Percentiles rank a stretch among this genome's conserved stretches.
phyloP scores from a whole-genome alignment of 1,140 invertebrate species.

The Leptopilina clavipes region DNA sequence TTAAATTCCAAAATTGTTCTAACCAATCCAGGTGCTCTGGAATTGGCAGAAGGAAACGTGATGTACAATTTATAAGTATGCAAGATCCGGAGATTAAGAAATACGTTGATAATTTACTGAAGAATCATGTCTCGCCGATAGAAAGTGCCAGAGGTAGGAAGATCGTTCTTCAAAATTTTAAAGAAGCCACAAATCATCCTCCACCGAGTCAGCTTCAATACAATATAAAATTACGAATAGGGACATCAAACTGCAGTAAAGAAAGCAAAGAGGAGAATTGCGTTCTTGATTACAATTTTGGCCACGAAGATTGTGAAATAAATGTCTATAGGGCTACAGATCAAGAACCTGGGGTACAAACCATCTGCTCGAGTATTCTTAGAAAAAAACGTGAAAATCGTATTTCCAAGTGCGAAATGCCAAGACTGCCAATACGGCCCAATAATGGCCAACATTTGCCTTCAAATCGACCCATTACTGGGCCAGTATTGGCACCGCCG shows the following conservation, averaged over 20 bases:
- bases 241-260: neutral
- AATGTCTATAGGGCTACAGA: neutral
- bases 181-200: neutral
- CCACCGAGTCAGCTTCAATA: neutral
- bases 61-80: neutral
- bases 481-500: no score
- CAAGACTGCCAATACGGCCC: no score
- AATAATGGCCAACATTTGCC: no score
- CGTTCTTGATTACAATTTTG: neutral
- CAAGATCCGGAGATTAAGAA: neutral
- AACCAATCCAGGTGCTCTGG: no score
- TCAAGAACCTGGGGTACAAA: no score
- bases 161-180: neutral
- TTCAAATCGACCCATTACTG: no score
- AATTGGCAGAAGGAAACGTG: no score
- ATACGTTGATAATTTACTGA: neutral
- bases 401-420: no score
- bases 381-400: no score
- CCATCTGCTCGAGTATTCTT: no score
- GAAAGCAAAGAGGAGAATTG: neutral
- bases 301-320: neutral
- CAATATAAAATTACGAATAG: neutral
- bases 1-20: no score
- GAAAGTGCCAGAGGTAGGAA: neutral
- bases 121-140: neutral